Evolutionary conservation across 92 coral and sea anemone species (phyloP), one percentile per base, ranked within the genome.

Genomic region (Bergia puertoricense): DNA sequence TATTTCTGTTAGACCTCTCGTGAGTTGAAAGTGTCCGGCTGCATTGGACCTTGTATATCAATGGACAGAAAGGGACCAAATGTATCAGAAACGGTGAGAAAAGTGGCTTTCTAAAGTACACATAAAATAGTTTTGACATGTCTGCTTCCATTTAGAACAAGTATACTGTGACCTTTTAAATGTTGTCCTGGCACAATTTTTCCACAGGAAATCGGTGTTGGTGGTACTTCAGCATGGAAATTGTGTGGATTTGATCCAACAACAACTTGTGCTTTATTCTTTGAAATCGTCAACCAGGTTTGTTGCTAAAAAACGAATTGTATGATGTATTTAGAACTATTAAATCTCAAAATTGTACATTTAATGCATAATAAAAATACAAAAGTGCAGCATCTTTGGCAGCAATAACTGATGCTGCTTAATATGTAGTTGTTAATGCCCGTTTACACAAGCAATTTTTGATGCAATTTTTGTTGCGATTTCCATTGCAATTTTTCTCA

Each of bases 181-280:
- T 54, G 5, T 79, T 39, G 30, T 39, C 8, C 48, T 75, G 48
- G 20, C 43, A 43, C 79, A 75, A 10, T 51, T 43, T 20, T 85
- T 86, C 82, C 72, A 67, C 14, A 96, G 99, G 99, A 96, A 95
- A 96, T 96, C 75, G 99, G 99, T 30, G 92, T 90, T 82, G 99
- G 99, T 86, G 96, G 96, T 23, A 96, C 99, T 8, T 93, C 96
- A 74, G 99, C 99, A 16, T 96, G 99, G 99, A 96, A 96, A 78
- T 89, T 96, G 67, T 96, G 99, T 87, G 98, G 98, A 8, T 88
- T 96, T 62, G 98, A 96, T 30, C 93, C 96, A 14, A 89, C 96
- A 38, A 95, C 98, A 48, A 95, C 98, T 40, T 84, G 92, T 23
- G 98, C 97, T 18, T 57, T 96, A 38, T 96, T 96, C 90, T 93